phyloP scores from a whole-genome alignment of 2,113 vertebrate genomes.

The Sylvietta virens region DNA sequence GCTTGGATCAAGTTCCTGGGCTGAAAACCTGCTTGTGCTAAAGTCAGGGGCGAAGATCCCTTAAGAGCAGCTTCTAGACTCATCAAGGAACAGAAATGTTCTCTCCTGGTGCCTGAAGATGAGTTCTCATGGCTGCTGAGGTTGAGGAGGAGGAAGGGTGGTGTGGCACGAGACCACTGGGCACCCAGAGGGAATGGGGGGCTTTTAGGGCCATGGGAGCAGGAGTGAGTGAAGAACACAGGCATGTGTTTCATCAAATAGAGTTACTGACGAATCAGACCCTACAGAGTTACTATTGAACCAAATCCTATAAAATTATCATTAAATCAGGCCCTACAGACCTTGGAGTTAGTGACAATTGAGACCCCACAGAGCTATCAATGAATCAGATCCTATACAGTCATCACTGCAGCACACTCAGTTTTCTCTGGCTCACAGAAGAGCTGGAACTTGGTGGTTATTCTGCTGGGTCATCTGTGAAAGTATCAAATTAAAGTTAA shows the following conservation, averaged over 20 bases:
- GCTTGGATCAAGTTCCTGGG: not conserved
- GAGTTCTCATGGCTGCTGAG: not conserved
- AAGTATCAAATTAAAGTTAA: conserved; percentile 34
- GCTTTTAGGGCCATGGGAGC: not conserved
- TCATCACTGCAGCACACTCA: not conserved
- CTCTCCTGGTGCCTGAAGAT: not conserved
- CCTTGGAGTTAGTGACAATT: not conserved
- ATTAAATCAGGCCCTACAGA: not conserved
- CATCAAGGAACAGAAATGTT: not conserved
- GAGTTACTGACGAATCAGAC: not conserved
- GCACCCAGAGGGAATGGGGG: not conserved
- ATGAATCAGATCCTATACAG: not conserved
- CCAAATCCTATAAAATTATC: not conserved
- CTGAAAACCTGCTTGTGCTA: not conserved
- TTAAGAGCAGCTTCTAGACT: not conserved
- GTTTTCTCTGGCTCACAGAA: not conserved
- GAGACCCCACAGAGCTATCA: not conserved
- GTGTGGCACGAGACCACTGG: fast-evolving
- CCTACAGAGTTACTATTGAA: not conserved
- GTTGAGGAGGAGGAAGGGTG: not conserved
- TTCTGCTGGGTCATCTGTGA: conserved; percentile 53
- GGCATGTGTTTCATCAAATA: fast-evolving
- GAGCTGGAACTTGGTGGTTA: not conserved
- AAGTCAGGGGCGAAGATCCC: not conserved
- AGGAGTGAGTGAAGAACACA: not conserved